These are phyloP conservation scores for Taenioides sp. DNA, from an alignment of 2,797 vertebrate species.

Conservation along the genomic window DNA sequence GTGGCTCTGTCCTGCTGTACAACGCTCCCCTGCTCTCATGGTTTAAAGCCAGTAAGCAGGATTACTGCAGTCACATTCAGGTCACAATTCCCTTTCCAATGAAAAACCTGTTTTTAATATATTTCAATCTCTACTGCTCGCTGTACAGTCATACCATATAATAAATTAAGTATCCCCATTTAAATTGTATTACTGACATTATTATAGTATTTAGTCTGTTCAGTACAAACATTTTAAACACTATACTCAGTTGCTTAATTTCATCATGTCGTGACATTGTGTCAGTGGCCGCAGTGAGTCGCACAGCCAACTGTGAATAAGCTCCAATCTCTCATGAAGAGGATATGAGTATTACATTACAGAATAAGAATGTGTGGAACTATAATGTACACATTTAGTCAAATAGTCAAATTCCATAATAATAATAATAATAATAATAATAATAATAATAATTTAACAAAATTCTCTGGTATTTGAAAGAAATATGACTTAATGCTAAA, in stretches of 20 bases:
- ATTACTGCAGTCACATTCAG: conserved; percentile 63
- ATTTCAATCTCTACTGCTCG: neutral
- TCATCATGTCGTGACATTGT: conserved; percentile 1
- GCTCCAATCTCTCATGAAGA: neutral
- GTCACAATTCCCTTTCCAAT: conserved; percentile 53
- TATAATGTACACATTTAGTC: neutral
- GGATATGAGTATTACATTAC: neutral
- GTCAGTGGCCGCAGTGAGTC: neutral
- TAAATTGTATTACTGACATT: neutral
- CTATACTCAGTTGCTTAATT: neutral
- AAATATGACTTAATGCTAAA: neutral
- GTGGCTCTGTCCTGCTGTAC: conserved; percentile 11
- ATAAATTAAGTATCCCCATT: conserved; percentile 19
- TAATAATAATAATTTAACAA: neutral
- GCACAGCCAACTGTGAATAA: conserved; percentile 2
- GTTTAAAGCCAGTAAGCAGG: conserved; percentile 64
- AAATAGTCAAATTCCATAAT: neutral
- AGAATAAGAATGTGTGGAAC: conserved; percentile 7
- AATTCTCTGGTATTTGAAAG: neutral
- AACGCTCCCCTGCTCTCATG: conserved; percentile 27
- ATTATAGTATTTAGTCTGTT: neutral
- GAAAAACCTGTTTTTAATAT: conserved; percentile 24
- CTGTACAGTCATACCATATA: conserved; percentile 19
- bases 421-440: neutral
- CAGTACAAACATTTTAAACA: neutral